phyloP scores from a whole-genome alignment of 2,888 invertebrate species.

The Ellobium chinense region DNA sequence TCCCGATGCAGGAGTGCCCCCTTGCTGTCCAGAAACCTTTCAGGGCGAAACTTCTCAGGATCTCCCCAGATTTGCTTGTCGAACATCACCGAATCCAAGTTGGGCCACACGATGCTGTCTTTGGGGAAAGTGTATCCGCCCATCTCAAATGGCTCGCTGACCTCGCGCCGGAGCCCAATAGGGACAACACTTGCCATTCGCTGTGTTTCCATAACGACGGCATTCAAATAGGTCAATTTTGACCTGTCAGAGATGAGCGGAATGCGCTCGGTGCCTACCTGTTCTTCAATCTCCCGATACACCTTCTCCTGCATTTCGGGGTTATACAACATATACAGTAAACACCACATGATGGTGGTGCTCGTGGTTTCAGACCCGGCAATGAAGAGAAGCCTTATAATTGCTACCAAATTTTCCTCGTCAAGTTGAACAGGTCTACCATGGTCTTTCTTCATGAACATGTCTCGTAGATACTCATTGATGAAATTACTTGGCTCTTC shows the following conservation, averaged over 20 bases:
- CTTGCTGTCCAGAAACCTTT: constrained; percentile 53
- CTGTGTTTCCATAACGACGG: constrained; percentile 59
- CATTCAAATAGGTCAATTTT: constrained; percentile 54
- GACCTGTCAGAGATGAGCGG: constrained; percentile 47
- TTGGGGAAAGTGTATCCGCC: constrained; percentile 63
- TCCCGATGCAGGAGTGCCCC: constrained; percentile 35
- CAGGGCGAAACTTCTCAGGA: constrained; percentile 45
- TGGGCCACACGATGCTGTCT: constrained; percentile 51
- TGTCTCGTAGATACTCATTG: neutral
- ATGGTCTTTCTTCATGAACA: neutral
- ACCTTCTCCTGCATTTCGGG: constrained; percentile 81
- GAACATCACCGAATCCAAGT: constrained; percentile 53
- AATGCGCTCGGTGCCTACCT: constrained; percentile 68
- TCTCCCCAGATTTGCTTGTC: constrained; percentile 50
- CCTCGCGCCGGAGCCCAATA: constrained; percentile 53
- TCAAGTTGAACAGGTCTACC: neutral
- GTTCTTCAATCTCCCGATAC: constrained; percentile 49
- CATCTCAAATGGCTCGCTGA: constrained; percentile 46
- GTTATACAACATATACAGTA: constrained; percentile 88
- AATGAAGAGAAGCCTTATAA: neutral
- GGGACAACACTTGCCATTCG: constrained; percentile 59
- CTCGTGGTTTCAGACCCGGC: constrained; percentile 84
- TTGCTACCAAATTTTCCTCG: constrained; percentile 1
- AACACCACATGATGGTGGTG: constrained; percentile 91
- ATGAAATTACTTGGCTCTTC: constrained; percentile 26